A percentile compares a stretch with the other conserved stretches of the same genome.
phyloP scores from a whole-genome alignment of 2,113 vertebrate genomes.

The Muntiacus reevesi region DNA sequence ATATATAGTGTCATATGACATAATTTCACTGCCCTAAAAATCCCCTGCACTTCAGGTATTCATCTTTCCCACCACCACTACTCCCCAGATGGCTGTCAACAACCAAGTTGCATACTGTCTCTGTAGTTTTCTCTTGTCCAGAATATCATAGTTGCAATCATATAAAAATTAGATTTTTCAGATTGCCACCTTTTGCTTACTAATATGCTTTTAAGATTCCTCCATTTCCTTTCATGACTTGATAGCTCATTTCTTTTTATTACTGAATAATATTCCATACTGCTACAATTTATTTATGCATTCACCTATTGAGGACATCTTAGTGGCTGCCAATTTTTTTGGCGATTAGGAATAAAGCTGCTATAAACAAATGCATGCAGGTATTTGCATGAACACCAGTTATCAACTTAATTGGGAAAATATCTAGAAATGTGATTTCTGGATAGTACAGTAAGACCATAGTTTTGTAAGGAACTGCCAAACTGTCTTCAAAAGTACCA shows the following conservation, averaged over 20 bases:
- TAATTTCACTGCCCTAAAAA: not conserved
- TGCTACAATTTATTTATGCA: not conserved
- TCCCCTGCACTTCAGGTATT: not conserved
- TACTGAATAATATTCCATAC: not conserved
- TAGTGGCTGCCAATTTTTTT: not conserved
- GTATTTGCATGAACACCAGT: not conserved
- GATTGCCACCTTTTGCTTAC: not conserved
- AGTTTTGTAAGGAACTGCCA: not conserved
- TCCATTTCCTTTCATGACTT: not conserved
- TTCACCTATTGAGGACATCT: not conserved
- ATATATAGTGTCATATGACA: not conserved
- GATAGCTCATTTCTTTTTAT: not conserved
- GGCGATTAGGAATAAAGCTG: not conserved
- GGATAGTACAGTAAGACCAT: not conserved
- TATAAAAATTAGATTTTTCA: not conserved
- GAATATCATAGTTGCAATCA: not conserved
- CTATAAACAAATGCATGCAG: not conserved
- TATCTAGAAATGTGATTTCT: not conserved
- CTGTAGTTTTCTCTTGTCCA: not conserved
- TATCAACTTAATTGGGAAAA: not conserved
- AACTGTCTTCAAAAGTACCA: not conserved
- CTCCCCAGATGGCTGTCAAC: not conserved
- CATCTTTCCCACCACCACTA: not conserved
- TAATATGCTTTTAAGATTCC: not conserved
- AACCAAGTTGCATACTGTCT: not conserved